Percentiles rank a stretch among this genome's conserved stretches.
These are phyloP conservation scores for Scaptodrosophila latifasciaeformis DNA, from an alignment of 2,888 invertebrate genomes.

Conservation along the genomic window DNA sequence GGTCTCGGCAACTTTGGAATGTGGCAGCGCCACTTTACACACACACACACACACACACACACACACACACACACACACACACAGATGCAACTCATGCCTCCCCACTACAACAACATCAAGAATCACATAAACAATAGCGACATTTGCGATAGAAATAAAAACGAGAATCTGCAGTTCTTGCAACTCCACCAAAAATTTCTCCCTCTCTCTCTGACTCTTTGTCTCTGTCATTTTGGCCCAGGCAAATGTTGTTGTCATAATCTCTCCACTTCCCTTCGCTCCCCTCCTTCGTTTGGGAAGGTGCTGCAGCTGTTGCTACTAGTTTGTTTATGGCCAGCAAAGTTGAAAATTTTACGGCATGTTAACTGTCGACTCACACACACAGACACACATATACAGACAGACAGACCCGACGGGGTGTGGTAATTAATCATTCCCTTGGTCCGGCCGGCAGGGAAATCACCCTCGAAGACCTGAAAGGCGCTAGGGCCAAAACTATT, in stretches of 20 bases:
- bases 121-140: background rate
- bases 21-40: constrained; percentile 46
- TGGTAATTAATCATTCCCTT: constrained; percentile 1
- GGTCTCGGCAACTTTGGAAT: constrained; percentile 31
- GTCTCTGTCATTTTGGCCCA: no score
- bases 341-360: constrained; percentile 48
- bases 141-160: background rate
- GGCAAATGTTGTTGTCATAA: no score
- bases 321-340: constrained; percentile 29
- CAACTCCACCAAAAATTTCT: no score
- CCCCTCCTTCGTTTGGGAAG: no score
- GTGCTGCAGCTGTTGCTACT: constrained; percentile 37
- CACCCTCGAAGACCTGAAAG: constrained; percentile 1
- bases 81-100: no score
- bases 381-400: no score
- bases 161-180: no score
- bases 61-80: no score
- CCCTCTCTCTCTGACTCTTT: no score
- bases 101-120: constrained; percentile 17
- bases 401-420: background rate
- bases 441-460: background rate
- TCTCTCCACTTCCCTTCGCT: no score
- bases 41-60: no score
- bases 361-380: constrained; percentile 45
- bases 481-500: background rate